Conservation (phyloP, 2,888 invertebrate genomes). For the Merodon equestris region DNA sequence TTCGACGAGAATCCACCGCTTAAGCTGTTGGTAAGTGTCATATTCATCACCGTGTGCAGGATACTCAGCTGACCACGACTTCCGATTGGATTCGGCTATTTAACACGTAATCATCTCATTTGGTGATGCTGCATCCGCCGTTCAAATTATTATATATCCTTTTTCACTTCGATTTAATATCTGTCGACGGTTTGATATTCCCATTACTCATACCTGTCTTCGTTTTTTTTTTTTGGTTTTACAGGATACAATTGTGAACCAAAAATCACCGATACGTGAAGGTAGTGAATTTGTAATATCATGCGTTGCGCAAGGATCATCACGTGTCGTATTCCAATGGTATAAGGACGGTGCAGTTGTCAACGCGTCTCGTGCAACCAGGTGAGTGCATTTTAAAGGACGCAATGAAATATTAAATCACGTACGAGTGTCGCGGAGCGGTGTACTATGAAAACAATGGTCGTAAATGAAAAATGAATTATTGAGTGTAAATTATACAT, state of each 20-base stretch:
- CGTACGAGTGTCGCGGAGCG: not conserved
- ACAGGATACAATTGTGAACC: slow-evolving; percentile 81
- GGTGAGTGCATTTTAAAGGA: slow-evolving; percentile 81
- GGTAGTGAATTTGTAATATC: slow-evolving; percentile 88
- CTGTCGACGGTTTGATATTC: slow-evolving; percentile 30
- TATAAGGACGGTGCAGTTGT: slow-evolving; percentile 89
- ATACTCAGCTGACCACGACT: not conserved
- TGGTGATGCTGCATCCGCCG: too few species aligned
- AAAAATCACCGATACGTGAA: slow-evolving; percentile 81
- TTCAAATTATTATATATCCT: too few species aligned
- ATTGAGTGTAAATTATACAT: slow-evolving; percentile 20
- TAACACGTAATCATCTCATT: too few species aligned
- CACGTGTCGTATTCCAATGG: slow-evolving; percentile 87
- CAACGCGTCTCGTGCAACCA: slow-evolving; percentile 86
- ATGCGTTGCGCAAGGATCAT: slow-evolving; percentile 88
- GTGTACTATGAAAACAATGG: slow-evolving; percentile 1
- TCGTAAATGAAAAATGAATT: slow-evolving; percentile 32
- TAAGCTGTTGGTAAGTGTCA: slow-evolving; percentile 82
- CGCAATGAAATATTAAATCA: slow-evolving; percentile 16
- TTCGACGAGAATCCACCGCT: slow-evolving; percentile 87
- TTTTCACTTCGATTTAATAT: slow-evolving; percentile 13
- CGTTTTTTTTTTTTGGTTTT: slow-evolving; percentile 28
- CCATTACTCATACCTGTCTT: slow-evolving; percentile 41
- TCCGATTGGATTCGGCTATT: too few species aligned
- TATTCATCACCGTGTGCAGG: too few species aligned